phyloP scores from a whole-genome alignment of 2,113 vertebrate genomes.

The Tinamus guttatus region DNA sequence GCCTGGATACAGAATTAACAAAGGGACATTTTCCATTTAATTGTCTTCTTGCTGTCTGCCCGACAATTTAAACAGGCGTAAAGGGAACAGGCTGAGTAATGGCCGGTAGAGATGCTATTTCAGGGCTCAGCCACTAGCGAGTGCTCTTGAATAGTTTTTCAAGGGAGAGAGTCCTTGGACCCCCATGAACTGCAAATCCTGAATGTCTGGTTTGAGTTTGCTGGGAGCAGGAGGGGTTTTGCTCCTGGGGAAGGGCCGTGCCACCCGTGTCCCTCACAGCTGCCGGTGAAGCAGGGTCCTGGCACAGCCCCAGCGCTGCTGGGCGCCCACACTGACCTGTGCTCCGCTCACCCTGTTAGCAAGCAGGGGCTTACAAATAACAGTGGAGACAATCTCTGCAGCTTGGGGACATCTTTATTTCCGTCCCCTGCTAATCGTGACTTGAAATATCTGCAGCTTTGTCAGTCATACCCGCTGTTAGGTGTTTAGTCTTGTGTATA shows the following conservation, averaged over 20 bases:
- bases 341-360: not conserved
- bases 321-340: not conserved
- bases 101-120: constrained; percentile 75
- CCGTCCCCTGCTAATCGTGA: not conserved
- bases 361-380: not conserved
- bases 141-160: constrained; percentile 92
- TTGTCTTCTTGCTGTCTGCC: not conserved
- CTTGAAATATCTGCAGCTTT: not conserved
- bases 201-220: constrained; percentile 72
- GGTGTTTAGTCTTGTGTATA: not conserved
- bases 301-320: not conserved
- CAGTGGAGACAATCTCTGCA: not conserved
- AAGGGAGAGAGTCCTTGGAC: constrained; percentile 35
- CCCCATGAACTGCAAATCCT: constrained; percentile 16
- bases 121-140: constrained; percentile 85
- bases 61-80: not conserved
- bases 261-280: not conserved
- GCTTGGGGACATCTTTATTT: not conserved
- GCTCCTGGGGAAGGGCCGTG: not conserved
- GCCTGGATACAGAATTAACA: constrained; percentile 59
- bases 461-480: not conserved
- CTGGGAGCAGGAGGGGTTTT: constrained; percentile 70
- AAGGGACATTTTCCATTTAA: not conserved
- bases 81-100: not conserved
- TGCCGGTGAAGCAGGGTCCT: not conserved